Evolutionary conservation across 1,140 invertebrate species (phyloP).

Genomic region (Leptinotarsa undecemlineata): DNA sequence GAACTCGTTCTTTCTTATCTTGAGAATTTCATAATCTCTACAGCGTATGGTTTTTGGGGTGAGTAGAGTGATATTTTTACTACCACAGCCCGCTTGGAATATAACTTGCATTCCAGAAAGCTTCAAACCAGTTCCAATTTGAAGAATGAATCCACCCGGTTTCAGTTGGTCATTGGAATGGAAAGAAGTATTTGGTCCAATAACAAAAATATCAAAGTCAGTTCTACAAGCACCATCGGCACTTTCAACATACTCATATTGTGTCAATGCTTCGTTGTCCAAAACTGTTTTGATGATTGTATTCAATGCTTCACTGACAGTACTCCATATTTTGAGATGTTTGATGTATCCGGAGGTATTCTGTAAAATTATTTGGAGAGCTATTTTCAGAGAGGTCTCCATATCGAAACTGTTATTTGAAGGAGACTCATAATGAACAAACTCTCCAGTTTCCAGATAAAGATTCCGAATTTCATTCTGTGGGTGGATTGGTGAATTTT

Average conservation of each 20-base stretch:
- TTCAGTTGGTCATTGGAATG: too few relatives aligned
- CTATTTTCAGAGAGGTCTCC: constrained; percentile 64
- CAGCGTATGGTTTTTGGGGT: constrained; percentile 56
- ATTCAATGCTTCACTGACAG: background rate
- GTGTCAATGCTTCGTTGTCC: too few relatives aligned
- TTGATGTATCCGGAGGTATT: background rate
- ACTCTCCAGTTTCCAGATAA: constrained; percentile 78
- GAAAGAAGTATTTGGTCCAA: too few relatives aligned
- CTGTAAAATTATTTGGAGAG: constrained; percentile 66
- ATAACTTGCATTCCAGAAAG: background rate
- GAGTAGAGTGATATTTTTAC: constrained; percentile 40
- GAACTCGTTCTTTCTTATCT: constrained; percentile 69
- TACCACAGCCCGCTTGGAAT: background rate
- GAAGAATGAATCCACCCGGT: too few relatives aligned
- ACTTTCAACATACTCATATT: too few relatives aligned
- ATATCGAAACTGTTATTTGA: constrained; percentile 60
- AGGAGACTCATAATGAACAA: constrained; percentile 72
- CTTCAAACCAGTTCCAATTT: too few relatives aligned
- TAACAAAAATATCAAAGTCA: too few relatives aligned
- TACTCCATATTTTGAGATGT: background rate
- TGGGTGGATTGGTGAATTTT: constrained; percentile 83
- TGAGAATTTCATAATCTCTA: constrained; percentile 58
- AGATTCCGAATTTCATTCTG: constrained; percentile 74
- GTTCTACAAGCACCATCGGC: too few relatives aligned
- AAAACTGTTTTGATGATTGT: too few relatives aligned